Evolutionary conservation across 2,113 vertebrate genomes (phyloP).

Genomic region (Motacilla alba): DNA sequence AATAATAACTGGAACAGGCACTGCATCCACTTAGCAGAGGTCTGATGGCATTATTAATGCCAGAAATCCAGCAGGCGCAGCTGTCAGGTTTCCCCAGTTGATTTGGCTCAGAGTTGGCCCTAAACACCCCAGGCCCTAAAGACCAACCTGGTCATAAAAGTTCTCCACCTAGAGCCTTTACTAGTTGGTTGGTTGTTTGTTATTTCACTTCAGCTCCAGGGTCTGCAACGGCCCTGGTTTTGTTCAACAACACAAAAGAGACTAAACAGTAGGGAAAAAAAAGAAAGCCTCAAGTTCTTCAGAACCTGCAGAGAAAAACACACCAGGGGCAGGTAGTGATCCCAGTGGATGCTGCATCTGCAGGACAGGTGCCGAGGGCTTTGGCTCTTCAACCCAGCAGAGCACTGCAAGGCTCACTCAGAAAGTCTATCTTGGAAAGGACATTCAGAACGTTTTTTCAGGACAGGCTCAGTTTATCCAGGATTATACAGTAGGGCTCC

Average conservation of each 20-base stretch:
- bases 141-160: not conserved
- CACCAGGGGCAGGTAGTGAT: accelerated
- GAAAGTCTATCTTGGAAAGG: not conserved
- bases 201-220: not conserved
- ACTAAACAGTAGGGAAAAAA: not conserved
- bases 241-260: not conserved
- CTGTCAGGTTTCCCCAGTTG: constrained; percentile 18
- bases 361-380: accelerated
- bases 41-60: constrained; percentile 41
- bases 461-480: not conserved
- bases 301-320: not conserved
- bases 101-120: not conserved
- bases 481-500: not conserved
- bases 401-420: not conserved
- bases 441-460: not conserved
- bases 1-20: constrained; percentile 56
- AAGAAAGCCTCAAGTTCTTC: not conserved
- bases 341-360: accelerated
- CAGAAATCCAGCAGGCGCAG: not conserved
- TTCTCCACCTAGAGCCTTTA: not conserved
- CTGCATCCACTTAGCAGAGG: constrained; percentile 17
- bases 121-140: not conserved
- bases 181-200: not conserved
- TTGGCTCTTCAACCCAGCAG: not conserved
- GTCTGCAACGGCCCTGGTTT: not conserved